Conservation (phyloP, 2,113 vertebrate genomes). For the Ia io region DNA sequence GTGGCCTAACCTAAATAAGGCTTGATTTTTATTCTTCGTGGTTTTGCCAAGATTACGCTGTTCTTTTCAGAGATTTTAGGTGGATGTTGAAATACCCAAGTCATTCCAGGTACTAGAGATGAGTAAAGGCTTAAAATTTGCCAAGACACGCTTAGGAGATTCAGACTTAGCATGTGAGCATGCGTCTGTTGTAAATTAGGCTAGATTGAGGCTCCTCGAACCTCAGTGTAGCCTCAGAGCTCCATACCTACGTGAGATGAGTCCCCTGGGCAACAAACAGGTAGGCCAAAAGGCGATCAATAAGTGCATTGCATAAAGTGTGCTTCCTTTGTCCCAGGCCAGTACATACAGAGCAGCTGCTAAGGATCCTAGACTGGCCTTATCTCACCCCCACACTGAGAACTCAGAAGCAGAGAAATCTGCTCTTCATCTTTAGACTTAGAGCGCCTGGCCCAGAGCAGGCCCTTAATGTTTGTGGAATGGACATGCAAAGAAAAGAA, state of each 20-base stretch:
- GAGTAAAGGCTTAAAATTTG: not conserved
- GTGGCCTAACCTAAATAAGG: not conserved
- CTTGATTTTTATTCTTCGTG: not conserved
- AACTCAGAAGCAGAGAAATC: not conserved
- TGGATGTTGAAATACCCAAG: not conserved
- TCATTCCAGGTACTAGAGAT: not conserved
- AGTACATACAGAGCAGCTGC: not conserved
- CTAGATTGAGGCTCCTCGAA: not conserved
- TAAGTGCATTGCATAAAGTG: not conserved
- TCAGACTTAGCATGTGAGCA: not conserved
- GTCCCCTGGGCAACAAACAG: not conserved
- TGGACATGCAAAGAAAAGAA: not conserved
- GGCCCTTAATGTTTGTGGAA: not conserved
- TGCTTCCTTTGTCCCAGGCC: not conserved
- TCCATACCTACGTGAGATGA: not conserved
- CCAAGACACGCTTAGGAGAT: not conserved
- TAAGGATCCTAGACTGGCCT: not conserved
- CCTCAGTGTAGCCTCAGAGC: not conserved
- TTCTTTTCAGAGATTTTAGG: not conserved
- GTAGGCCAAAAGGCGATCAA: not conserved
- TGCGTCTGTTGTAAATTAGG: not conserved
- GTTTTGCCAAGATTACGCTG: not conserved
- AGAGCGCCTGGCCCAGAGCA: not conserved
- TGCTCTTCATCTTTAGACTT: not conserved
- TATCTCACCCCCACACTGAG: not conserved